A percentile compares a stretch with the other conserved stretches of the same genome.
Conservation (phyloP, 2,113 vertebrate species). For the Malurus alboscapulatus region DNA sequence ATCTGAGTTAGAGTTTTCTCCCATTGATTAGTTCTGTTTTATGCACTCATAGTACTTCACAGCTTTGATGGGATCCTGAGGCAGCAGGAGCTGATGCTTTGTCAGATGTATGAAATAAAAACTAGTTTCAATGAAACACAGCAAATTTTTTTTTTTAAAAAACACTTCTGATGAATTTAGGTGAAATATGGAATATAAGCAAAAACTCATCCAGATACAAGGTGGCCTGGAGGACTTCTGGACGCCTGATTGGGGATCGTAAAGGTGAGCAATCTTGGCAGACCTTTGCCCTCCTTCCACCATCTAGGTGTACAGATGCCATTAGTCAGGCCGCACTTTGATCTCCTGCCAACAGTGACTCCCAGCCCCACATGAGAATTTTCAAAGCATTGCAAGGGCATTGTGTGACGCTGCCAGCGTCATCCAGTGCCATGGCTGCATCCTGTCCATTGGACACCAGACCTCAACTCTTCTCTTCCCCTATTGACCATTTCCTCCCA, state of each 20-base stretch:
- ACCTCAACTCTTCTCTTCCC: neutral
- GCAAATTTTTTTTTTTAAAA: neutral
- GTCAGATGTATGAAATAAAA: neutral
- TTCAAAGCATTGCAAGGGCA: accelerated
- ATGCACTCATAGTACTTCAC: neutral
- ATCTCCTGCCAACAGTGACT: neutral
- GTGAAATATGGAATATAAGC: neutral
- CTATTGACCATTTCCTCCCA: neutral
- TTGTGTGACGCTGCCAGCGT: neutral
- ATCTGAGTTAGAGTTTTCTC: neutral
- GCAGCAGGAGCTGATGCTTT: neutral
- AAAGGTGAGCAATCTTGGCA: neutral
- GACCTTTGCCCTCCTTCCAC: neutral
- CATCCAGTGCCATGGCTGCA: neutral
- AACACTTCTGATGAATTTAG: neutral
- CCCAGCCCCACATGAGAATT: accelerated
- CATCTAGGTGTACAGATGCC: neutral
- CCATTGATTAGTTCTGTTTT: neutral
- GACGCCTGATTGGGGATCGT: neutral
- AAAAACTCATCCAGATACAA: neutral
- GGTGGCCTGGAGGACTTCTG: neutral
- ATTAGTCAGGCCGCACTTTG: accelerated
- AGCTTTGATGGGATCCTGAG: neutral
- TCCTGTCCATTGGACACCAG: neutral
- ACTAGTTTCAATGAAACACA: neutral